These are phyloP conservation scores for Rhinella marina DNA, from an alignment of 2,797 vertebrate species.

Conservation along the genomic window DNA sequence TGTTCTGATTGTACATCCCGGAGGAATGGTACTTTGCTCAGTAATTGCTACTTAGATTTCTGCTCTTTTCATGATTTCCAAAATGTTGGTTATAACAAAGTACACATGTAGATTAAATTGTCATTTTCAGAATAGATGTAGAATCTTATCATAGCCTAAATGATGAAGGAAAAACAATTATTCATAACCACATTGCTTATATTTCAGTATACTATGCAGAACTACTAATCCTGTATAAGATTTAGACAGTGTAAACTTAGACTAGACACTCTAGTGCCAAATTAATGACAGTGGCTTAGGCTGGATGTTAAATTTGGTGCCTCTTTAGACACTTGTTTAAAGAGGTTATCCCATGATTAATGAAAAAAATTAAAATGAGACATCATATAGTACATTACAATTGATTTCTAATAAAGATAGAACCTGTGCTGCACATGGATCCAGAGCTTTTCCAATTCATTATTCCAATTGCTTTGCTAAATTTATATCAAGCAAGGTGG, in stretches of 20 bases:
- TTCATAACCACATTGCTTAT: neutral
- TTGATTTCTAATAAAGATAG: too few relatives aligned
- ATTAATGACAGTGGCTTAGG: too few relatives aligned
- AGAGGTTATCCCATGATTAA: neutral
- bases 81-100: constrained; percentile 29
- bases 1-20: constrained; percentile 66
- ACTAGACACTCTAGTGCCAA: too few relatives aligned
- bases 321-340: neutral
- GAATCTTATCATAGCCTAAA: constrained; percentile 32
- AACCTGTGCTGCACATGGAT: too few relatives aligned
- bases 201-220: neutral
- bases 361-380: too few relatives aligned
- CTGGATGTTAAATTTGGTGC: too few relatives aligned
- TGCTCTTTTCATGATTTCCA: constrained; percentile 46
- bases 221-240: too few relatives aligned
- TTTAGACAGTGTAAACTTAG: too few relatives aligned
- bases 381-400: too few relatives aligned
- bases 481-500: too few relatives aligned
- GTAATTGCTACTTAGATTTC: constrained; percentile 42
- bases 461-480: too few relatives aligned
- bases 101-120: neutral
- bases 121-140: neutral
- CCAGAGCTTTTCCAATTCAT: too few relatives aligned
- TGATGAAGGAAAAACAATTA: neutral
- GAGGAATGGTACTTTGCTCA: constrained; percentile 43